Evolutionary conservation across 2,113 vertebrate species (phyloP), one percentile per base, ranked within the genome.

Genomic region (Platysternon megacephalum): DNA sequence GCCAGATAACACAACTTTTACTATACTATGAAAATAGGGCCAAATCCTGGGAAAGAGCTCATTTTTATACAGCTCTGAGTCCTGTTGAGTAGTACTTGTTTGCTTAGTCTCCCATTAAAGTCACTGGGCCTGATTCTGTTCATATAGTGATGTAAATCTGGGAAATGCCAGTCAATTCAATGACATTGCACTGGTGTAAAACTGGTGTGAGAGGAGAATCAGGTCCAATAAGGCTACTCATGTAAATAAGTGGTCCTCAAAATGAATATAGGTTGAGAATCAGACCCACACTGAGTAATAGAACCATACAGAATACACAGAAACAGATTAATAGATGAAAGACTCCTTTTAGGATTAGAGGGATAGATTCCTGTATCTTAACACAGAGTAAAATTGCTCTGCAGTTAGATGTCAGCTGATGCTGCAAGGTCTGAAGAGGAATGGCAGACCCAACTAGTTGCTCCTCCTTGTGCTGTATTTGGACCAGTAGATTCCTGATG

Each of bases 361-460:
- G 88, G 90, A 97, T 96, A 49, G 22, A 82, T 95, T 93, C 91
- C 91, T 96, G 91, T 86, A 82, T 78, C 87, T 88, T 55, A 91
- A 55, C 91, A 35, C 82, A 72, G 79, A 95, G 78, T 93, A 93
- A 56, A 56, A 88, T 78, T 86, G 79, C 78, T 56, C 51, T 0
- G 0, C 35, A 65, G 80, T 95, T 87, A 46, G 83, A 72, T 93
- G 88, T 90, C 88, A 94, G 65, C 82, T 85, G 39, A 95, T 90
- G 65, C 81, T 91, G 53, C 72, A 92, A 84, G 84, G 29, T 79
- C 79, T 19, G 55, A 89, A 68, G 0, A 0, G 88, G 79, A 90
- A 80, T 84, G 87, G 79, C 56, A 84, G 87, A 80, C 49, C 29
- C 44, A 84, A 88, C 82, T 89, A 94, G 94, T 90, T 95, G 91